Evolutionary conservation across 2,888 invertebrate species (phyloP).

Genomic region (Campopleginae sp.): DNA sequence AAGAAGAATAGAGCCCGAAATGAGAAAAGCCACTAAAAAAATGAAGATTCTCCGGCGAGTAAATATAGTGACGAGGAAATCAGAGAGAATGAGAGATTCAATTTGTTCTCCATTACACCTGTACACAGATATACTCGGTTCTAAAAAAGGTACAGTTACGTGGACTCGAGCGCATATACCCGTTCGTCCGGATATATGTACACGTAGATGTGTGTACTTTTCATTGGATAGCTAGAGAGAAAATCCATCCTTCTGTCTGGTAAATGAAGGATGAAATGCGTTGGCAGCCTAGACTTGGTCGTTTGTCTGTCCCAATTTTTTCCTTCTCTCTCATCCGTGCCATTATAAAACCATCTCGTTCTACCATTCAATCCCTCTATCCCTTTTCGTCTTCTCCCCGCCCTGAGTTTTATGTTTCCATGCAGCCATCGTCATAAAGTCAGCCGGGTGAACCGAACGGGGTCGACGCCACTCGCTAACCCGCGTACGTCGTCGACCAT

Average conservation of each 20-base stretch:
- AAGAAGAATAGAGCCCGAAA: slow-evolving; percentile 5
- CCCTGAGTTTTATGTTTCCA: slow-evolving; percentile 77
- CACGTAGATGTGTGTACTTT: slow-evolving; percentile 25
- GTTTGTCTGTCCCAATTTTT: slow-evolving; percentile 56
- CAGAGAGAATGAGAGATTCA: slow-evolving; percentile 19
- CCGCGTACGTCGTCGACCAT: slow-evolving; percentile 51
- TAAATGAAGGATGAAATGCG: slow-evolving; percentile 75
- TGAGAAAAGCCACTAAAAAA: slow-evolving; percentile 28
- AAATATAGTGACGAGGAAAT: slow-evolving; percentile 28
- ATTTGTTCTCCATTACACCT: slow-evolving; percentile 41
- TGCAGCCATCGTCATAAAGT: slow-evolving; percentile 82
- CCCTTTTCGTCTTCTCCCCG: slow-evolving; percentile 61
- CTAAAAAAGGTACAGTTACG: slow-evolving; percentile 17
- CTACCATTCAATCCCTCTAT: slow-evolving; percentile 55
- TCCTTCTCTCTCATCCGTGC: slow-evolving; percentile 26
- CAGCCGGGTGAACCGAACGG: slow-evolving; percentile 80
- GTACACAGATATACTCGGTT: neutral
- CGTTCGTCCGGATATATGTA: neutral
- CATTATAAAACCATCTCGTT: slow-evolving; percentile 41
- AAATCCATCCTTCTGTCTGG: slow-evolving; percentile 73
- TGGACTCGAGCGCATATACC: neutral
- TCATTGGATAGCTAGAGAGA: slow-evolving; percentile 67
- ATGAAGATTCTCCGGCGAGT: slow-evolving; percentile 10
- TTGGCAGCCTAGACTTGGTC: slow-evolving; percentile 60
- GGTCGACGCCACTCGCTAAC: slow-evolving; percentile 71